phyloP scores from a whole-genome alignment of 2,113 vertebrate genomes.

The Ceuthmochares aereus region DNA sequence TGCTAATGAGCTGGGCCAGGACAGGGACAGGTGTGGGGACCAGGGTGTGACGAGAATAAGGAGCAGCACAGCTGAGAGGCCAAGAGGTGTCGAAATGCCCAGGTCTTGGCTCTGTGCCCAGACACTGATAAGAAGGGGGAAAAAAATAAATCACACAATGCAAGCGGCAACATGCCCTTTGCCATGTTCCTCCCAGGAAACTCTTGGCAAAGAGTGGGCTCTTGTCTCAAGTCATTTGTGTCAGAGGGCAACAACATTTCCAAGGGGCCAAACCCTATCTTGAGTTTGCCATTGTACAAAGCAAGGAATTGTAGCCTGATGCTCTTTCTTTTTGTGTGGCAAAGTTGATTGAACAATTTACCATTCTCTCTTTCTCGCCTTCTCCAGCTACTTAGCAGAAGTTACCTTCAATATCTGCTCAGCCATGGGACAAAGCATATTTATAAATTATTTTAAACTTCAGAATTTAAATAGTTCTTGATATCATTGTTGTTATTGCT shows the following conservation, averaged over 20 bases:
- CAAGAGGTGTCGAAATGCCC: not conserved
- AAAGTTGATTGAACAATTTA: not conserved
- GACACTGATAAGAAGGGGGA: not conserved
- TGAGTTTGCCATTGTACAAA: rapidly evolving
- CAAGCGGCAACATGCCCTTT: not conserved
- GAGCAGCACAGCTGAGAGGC: not conserved
- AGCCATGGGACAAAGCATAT: not conserved
- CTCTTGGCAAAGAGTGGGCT: not conserved
- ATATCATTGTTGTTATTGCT: not conserved
- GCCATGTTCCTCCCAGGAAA: not conserved
- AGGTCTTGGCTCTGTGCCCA: not conserved
- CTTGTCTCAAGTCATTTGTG: not conserved
- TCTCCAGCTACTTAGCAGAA: not conserved
- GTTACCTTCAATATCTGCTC: not conserved
- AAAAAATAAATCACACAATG: not conserved
- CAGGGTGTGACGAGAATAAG: not conserved
- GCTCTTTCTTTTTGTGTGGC: not conserved
- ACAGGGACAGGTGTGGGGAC: not conserved
- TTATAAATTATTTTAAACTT: not conserved
- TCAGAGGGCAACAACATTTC: not conserved
- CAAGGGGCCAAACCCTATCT: not conserved
- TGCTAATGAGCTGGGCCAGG: not conserved
- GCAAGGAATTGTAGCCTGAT: not conserved
- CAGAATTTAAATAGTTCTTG: not conserved
- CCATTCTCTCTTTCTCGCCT: not conserved